A percentile compares a stretch with the other conserved stretches of the same genome.
phyloP scores from a whole-genome alignment of 1,140 invertebrate species.

The Melipona quadrifasciata region DNA sequence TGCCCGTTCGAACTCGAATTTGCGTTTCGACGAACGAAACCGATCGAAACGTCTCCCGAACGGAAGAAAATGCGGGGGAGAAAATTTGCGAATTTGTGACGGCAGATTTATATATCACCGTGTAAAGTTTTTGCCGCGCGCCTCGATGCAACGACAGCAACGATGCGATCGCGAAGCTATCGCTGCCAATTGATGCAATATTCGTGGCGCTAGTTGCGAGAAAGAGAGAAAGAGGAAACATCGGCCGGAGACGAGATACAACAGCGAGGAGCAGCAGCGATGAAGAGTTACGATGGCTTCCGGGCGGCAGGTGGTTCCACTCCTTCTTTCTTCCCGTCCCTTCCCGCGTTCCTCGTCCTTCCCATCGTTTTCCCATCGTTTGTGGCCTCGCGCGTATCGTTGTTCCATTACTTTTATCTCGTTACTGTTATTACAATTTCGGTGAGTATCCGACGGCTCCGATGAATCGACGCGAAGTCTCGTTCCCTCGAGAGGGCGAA shows the following conservation, averaged over 20 bases:
- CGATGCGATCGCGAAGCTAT: constrained; percentile 50
- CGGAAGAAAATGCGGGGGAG: neutral
- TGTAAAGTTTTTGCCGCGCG: constrained; percentile 28
- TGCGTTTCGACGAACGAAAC: too few relatives aligned
- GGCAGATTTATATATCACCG: constrained; percentile 34
- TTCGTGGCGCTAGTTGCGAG: constrained; percentile 7
- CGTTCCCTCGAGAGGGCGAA: neutral
- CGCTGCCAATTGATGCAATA: constrained; percentile 52
- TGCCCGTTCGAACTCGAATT: neutral
- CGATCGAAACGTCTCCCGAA: too few relatives aligned
- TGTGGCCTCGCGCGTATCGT: constrained; percentile 38
- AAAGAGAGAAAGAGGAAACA: constrained; percentile 16
- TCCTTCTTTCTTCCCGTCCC: neutral
- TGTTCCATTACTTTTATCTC: constrained; percentile 62
- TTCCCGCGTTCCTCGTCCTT: neutral
- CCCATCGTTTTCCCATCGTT: constrained; percentile 45
- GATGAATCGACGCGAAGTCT: constrained; percentile 63
- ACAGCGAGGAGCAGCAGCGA: neutral
- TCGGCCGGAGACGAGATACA: constrained; percentile 25
- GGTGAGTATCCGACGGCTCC: constrained; percentile 28
- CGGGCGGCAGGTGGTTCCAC: constrained; percentile 59
- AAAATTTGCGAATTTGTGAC: constrained; percentile 36
- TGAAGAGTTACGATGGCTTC: constrained; percentile 58
- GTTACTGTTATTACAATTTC: constrained; percentile 72
- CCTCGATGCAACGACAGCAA: neutral